Evolutionary conservation across 2,113 vertebrate species (phyloP), one percentile per base, ranked within the genome.

Genomic region (Ornithorhynchus anatinus): DNA sequence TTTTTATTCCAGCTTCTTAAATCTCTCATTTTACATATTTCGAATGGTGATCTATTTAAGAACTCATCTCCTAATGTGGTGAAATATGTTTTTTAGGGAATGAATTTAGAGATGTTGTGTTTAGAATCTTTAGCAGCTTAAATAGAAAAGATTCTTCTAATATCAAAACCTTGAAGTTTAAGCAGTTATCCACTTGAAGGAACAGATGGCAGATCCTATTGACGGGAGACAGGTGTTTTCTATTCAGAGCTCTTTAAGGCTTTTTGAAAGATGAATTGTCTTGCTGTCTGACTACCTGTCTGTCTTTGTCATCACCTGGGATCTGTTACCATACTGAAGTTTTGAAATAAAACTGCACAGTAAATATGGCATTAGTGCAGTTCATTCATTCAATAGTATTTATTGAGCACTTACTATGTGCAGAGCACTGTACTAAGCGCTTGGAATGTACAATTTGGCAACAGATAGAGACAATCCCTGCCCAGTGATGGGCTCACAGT

Each of bases 281-380:
- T 5, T 42, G 22, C 66, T 76, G 59, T 63, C 35, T 77, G 63
- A 81, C 66, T 77, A 50, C 52, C 33, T 80, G 40, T 69, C 63
- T 83, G 27, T 84, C 80, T 85, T 87, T 84, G 74, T 84, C 59
- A 64, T 84, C 76, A 29, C 39, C 89, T 71, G 82, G 79, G 88
- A 77, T 44, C 22, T 63, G 50, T 72, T 82, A 80, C 1, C 43
- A 67, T 82, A 69, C 72, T 78, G 72, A 57, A 81, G 69, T 62
- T 69, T 74, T 81, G 69, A 59, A 71, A 85, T 72, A 65, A 82
- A 80, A 67, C 5, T 75, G 59, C 35, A 64, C 77, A 81, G 61
- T 80, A 65, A 78, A 76, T 22, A n/a, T 74, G n/a, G 23, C 29
- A 25, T 65, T 78, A 27, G 10, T 10, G 66, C 43, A 69, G 37